phyloP scores from a whole-genome alignment of 2,888 invertebrate species.

The Lamproptera curius region DNA sequence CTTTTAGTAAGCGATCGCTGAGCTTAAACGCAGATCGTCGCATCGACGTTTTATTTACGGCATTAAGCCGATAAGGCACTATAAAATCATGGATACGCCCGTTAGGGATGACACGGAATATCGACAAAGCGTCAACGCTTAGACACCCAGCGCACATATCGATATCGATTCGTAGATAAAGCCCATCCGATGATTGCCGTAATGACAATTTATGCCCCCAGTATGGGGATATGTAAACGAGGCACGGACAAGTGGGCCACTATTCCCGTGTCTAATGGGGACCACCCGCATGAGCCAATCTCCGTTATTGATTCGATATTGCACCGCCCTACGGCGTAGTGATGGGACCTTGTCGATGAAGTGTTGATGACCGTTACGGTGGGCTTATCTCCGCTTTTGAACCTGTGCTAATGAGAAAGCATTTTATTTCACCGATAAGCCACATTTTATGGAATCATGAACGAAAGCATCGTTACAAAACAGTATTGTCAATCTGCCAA shows the following conservation, averaged over 20 bases:
- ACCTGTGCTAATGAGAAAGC: constrained; percentile 7
- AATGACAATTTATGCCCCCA: constrained; percentile 72
- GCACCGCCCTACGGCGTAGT: constrained; percentile 14
- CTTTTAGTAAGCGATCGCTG: constrained; percentile 19
- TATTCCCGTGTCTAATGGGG: constrained; percentile 49
- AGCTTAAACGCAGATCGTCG: constrained; percentile 24
- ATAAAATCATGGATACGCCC: constrained; percentile 56
- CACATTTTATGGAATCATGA: background rate
- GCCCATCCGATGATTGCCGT: constrained; percentile 66
- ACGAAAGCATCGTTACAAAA: too few relatives aligned
- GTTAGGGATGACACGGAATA: constrained; percentile 42
- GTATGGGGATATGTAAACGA: constrained; percentile 67
- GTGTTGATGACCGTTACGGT: constrained; percentile 18
- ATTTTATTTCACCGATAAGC: constrained; percentile 3
- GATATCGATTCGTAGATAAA: constrained; percentile 52
- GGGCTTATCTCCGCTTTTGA: constrained; percentile 15
- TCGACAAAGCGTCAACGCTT: constrained; percentile 39
- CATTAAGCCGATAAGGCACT: constrained; percentile 54
- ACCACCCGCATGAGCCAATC: constrained; percentile 50
- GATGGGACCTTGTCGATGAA: constrained; percentile 10
- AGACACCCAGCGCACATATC: constrained; percentile 53
- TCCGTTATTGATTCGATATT: constrained; percentile 16
- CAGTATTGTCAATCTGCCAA: too few relatives aligned
- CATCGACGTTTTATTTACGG: constrained; percentile 43
- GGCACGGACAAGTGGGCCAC: constrained; percentile 49